These are phyloP conservation scores for Zaprionus ornatus DNA, from an alignment of 1,140 invertebrate genomes.

Conservation along the genomic window DNA sequence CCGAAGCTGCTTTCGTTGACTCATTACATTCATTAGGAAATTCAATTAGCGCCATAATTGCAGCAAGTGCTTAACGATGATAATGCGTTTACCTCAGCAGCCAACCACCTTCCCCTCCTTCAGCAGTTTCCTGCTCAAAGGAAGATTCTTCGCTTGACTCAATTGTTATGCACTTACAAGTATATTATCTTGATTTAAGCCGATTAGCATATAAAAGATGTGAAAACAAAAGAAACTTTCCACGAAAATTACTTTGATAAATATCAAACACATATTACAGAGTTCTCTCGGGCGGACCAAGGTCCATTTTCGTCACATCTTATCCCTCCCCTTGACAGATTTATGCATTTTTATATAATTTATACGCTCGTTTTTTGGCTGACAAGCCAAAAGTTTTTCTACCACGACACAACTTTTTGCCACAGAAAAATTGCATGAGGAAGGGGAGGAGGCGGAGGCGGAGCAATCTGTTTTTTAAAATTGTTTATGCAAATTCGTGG, in stretches of 20 bases:
- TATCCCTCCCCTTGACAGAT: conserved; percentile 25
- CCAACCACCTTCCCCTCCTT: not conserved
- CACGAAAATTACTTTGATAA: conserved; percentile 25
- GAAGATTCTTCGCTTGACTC: not conserved
- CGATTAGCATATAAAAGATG: conserved; percentile 59
- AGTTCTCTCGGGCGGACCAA: conserved; percentile 6
- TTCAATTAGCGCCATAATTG: conserved; percentile 77
- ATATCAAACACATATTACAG: conserved; percentile 19
- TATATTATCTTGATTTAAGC: conserved; percentile 21
- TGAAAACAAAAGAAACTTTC: conserved; percentile 18
- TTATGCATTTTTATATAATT: conserved; percentile 55
- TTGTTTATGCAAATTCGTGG: conserved; percentile 61
- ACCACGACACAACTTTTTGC: conserved; percentile 33
- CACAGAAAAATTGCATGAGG: conserved; percentile 15
- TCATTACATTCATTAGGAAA: conserved; percentile 78
- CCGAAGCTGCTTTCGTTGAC: conserved; percentile 62
- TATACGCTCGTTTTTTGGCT: conserved; percentile 35
- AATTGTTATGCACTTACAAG: conserved; percentile 23
- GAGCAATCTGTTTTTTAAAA: conserved; percentile 34
- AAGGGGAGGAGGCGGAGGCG: not conserved
- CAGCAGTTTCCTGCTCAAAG: not conserved
- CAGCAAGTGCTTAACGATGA: conserved; percentile 74
- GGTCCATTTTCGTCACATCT: conserved; percentile 5
- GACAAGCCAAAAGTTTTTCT: conserved; percentile 49
- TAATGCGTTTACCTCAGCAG: conserved; percentile 62